Evolutionary conservation across 1,140 invertebrate genomes (phyloP).

Genomic region (Caenorhabditis remanei): DNA sequence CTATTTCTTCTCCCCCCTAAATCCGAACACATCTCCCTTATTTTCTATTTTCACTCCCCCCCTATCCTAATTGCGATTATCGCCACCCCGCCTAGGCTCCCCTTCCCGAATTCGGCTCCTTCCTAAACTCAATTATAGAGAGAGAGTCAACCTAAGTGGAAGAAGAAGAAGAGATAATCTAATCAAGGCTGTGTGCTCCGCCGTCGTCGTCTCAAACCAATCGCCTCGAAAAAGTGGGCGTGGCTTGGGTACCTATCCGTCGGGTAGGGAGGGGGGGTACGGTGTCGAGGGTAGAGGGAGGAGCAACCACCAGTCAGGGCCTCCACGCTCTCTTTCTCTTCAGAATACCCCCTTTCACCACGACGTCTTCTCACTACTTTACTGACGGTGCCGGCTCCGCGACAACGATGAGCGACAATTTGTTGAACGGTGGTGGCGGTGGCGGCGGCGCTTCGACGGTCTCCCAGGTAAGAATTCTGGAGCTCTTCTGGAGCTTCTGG

Average conservation of each 20-base stretch:
- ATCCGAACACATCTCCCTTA: too few species aligned
- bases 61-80: conserved; percentile 47
- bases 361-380: conserved; percentile 21
- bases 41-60: background rate
- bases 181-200: background rate
- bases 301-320: conserved; percentile 35
- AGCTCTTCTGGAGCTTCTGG: too few species aligned
- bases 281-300: conserved; percentile 3
- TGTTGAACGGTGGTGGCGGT: conserved; percentile 25
- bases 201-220: conserved; percentile 33
- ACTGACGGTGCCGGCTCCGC: background rate
- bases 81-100: conserved; percentile 3
- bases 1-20: too few species aligned
- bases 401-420: conserved; percentile 31
- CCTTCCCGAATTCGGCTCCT: too few species aligned
- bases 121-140: conserved; percentile 41
- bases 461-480: background rate
- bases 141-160: background rate
- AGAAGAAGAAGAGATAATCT: conserved; percentile 38
- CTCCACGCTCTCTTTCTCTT: conserved; percentile 30
- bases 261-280: background rate
- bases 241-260: conserved; percentile 46
- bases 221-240: conserved; percentile 1
- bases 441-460: conserved; percentile 29
- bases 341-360: conserved; percentile 44